Base-by-base conservation (phyloP, 2,888 invertebrate genomes). In the Papilio gigon region DNA sequence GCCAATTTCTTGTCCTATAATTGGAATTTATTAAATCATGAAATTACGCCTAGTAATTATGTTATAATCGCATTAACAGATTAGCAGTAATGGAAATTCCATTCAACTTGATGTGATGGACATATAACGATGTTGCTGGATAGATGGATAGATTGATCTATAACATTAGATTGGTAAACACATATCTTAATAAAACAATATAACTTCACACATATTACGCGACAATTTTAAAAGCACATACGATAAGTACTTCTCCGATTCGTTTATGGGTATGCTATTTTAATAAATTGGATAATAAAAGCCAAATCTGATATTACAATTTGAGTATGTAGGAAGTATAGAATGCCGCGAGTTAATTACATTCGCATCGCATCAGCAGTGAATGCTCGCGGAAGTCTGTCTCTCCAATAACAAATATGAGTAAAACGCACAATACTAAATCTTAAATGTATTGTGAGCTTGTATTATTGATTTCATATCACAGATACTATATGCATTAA, bases 321-420 rank as follows among this genome's bases (percentile, higher is more conserved):
- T n/a, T n/a, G n/a, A n/a, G n/a, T n/a, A n/a, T n/a, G 65, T 64
- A 64, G 67, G 67, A 63, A 61, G 68, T 70, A 70, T 59, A 56
- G 64, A 74, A 73, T 72, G 70, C 73, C 76, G 74, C 77, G 78
- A 79, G 79, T 75, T 79, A 79, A 83, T 83, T 78, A 79, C 74
- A 77, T 78, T 78, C 75, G 74, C 72, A 67, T 73, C 73, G 73
- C 67, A 76, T 73, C 74, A 75, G 77, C 75, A 73, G 65, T 80
- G 77, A 80, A 81, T 77, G 79, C 76, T 80, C 77, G 74, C 74
- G 74, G 72, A 72, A 72, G 77, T 84, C 73, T 73, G 67, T 75
- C 76, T 77, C 80, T 78, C 83, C 81, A 77, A 82, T 83, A 83
- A 80, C 79, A 83, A 84, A 84, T 85, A 83, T n/a, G 81, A 84